Base-by-base conservation (phyloP, 2,113 vertebrate species). In the Poicephalus gulielmi region DNA sequence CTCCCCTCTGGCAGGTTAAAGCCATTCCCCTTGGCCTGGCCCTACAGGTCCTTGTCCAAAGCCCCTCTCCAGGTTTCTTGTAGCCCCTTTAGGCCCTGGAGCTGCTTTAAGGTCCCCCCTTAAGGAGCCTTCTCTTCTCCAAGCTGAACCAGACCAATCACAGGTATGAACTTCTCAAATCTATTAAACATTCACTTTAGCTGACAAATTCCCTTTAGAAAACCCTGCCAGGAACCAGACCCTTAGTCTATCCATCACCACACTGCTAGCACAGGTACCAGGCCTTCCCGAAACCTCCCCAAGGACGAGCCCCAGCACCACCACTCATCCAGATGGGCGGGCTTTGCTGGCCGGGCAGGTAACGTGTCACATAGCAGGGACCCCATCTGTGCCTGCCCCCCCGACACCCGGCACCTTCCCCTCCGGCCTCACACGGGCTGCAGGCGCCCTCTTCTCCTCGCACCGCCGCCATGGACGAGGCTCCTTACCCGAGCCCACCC, bases 251-350 rank as follows among this genome's bases (percentile, higher is more conserved):
- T 6, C 33, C 14, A 10, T 6, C 8, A 11, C 24, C 3, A 3
- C n/a, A 2, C 49, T 1, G 16, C 31, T 1, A 2, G 33, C 59
- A 33, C 43, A 8, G 7, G 4, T 39, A 4, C 0, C 22, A 1
- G 73, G 33, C 33, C 76, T 7, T 4, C 25, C 53, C 3, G 23
- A 33, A 6, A 2, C 39, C 74, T 24, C 67, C 6, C n/a, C 30
- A 5, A 8, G 50, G 17, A 9, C 10, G 15, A 53, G 18, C 12
- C 17, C 22, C 57, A 24, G 20, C 57, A 35, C n/a, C 57, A 15
- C n/a, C n/a, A 16, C 10, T 28, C 46, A 6, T 27, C 15, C 17
- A 4, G 22, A 43, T 1, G 8, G 1, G 46, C 2, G 4, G 1
- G 5, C 6, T 39, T 14, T 4, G 24, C 33, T n/a, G 22, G 2